Evolutionary conservation across 2,888 invertebrate species (phyloP).

Genomic region (Hypomecis punctinalis): DNA sequence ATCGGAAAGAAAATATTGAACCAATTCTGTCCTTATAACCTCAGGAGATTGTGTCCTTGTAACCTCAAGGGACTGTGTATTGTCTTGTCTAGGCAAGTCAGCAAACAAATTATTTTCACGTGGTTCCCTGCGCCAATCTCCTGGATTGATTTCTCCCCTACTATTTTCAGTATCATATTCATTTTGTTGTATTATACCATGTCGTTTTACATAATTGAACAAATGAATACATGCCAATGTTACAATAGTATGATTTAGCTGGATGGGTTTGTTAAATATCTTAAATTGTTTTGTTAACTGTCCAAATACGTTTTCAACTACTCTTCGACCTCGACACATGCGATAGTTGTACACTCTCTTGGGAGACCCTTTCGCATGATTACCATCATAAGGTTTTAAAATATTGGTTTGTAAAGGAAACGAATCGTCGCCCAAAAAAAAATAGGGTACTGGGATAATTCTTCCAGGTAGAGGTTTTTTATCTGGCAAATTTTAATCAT

Average conservation of each 20-base stretch:
- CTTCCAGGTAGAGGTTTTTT: conserved; percentile 11
- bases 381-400: conserved; percentile 24
- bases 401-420: conserved; percentile 32
- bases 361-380: conserved; percentile 16
- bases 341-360: conserved; percentile 29
- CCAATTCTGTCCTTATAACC: conserved; percentile 35
- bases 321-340: conserved; percentile 30
- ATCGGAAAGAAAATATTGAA: conserved; percentile 37
- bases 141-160: conserved; percentile 33
- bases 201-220: conserved; percentile 38
- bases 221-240: conserved; percentile 26
- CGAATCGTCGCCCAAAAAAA: conserved; percentile 40
- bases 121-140: conserved; percentile 30
- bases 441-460: conserved; percentile 30
- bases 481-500: conserved; percentile 7
- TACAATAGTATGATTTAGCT: conserved; percentile 27
- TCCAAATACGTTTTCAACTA: conserved; percentile 34
- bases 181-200: conserved; percentile 12
- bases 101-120: conserved; percentile 30
- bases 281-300: conserved; percentile 32
- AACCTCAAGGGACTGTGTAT: conserved; percentile 25
- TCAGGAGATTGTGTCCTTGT: conserved; percentile 28
- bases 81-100: conserved; percentile 31
- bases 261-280: conserved; percentile 29
- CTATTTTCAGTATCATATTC: conserved; percentile 24